Evolutionary conservation across 2,113 vertebrate species (phyloP), one percentile per base, ranked within the genome.

Genomic region (Sylvia atricapilla): DNA sequence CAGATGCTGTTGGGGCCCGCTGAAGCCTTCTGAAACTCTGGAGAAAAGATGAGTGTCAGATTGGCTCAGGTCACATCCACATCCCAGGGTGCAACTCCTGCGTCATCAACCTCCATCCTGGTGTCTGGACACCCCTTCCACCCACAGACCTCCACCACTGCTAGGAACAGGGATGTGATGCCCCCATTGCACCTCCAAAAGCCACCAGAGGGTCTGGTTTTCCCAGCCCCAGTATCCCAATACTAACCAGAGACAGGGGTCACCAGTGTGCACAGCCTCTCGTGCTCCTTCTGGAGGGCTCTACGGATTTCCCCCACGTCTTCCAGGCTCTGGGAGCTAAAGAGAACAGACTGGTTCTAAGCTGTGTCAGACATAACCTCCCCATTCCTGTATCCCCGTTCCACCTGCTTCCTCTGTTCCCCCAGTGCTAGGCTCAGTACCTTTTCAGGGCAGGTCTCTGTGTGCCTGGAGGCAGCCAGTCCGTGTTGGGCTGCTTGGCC

Each of bases 271-370:
- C 97, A 94, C 67, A 98, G 85, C 90, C 97, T 97, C 73, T 99
- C 98, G 0, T 98, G 98, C 79, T 99, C 98, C 60, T 98, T 98
- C 84, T 98, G 98, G 93, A 98, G 97, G 80, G 98, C 98, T 95
- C 97, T 98, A 28, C 62, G 98, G 90, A 98, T 98, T 53, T 98
- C 96, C 8, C 92, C 97, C 19, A 98, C 95, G 7, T 98, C 98
- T 87, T 99, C 99, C 98, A 99, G 98, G 97, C 99, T 99, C 94
- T 99, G 98, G 30, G 99, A 99, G 90, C 99, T 99, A 91, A 97
- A 98, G 87, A 79, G 53, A 58, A 85, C 75, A 85, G 33, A 64
- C 3, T 0, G 0, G 13, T 35, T 90, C 43, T 72, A 60, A 74
- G 33, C 11, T 52, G 15, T 6, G 1, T 41, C 1, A 0, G 52